Evolutionary conservation across 2,797 vertebrate genomes (phyloP).

Genomic region (Bovichtus diacanthus): DNA sequence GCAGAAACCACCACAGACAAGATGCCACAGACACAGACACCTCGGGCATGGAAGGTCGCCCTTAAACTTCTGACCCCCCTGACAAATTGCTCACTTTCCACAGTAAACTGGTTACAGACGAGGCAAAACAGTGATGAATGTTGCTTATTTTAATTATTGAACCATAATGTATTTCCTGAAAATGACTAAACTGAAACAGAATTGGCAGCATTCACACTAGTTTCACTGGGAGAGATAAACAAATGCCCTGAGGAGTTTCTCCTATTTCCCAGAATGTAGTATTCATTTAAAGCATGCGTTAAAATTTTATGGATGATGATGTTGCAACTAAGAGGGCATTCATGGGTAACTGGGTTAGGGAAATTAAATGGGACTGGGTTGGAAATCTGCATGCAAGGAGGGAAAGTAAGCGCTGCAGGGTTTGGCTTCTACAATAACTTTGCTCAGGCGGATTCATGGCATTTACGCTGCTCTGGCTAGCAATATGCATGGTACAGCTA

Average conservation of each 20-base stretch:
- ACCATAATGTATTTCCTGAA: conserved; percentile 60
- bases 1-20: conserved; percentile 37
- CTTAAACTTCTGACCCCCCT: conserved; percentile 34
- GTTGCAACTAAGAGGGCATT: conserved; percentile 72
- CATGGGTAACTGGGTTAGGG: conserved; percentile 71
- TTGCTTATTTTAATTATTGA: conserved; percentile 59
- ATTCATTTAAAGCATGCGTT: conserved; percentile 67
- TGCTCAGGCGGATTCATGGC: conserved; percentile 42
- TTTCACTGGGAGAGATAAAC: conserved; percentile 64
- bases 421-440: conserved; percentile 63
- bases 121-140: conserved; percentile 47
- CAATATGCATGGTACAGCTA: conserved; percentile 28
- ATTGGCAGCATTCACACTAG: conserved; percentile 43
- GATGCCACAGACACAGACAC: conserved; percentile 35
- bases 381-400: conserved; percentile 55
- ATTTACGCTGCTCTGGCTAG: conserved; percentile 49
- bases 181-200: conserved; percentile 51
- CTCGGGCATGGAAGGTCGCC: conserved; percentile 46
- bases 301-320: conserved; percentile 74
- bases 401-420: conserved; percentile 59
- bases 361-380: conserved; percentile 68
- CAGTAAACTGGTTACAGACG: conserved; percentile 46
- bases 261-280: conserved; percentile 56
- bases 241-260: conserved; percentile 59
- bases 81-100: conserved; percentile 53